These are phyloP conservation scores for Athetis lepigone DNA, from an alignment of 2,888 invertebrate genomes.

Conservation along the genomic window DNA sequence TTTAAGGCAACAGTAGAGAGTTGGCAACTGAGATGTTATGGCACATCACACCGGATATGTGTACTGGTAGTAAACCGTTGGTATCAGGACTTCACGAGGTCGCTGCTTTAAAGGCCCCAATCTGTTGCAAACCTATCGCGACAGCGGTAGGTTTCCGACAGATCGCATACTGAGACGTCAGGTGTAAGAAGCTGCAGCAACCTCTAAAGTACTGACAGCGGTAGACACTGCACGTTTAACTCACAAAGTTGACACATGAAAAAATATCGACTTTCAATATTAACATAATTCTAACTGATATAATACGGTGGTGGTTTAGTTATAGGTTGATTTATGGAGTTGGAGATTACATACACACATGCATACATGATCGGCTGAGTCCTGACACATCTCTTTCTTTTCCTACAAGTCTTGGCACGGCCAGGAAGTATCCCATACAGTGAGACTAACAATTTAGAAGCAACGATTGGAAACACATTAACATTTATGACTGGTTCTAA, in stretches of 20 bases:
- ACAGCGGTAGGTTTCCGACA: conserved; percentile 47
- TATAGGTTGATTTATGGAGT: conserved; percentile 58
- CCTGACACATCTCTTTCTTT: conserved; percentile 66
- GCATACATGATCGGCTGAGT: conserved; percentile 56
- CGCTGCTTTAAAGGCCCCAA: conserved; percentile 23
- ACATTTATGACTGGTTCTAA: conserved; percentile 32
- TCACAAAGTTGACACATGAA: conserved; percentile 35
- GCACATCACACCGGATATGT: conserved; percentile 39
- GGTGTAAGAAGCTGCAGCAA: conserved; percentile 24
- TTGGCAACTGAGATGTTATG: conserved; percentile 37
- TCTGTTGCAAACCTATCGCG: conserved; percentile 40
- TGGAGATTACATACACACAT: conserved; percentile 59
- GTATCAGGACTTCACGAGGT: conserved; percentile 29
- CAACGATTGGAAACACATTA: conserved; percentile 35
- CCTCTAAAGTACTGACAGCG: conserved; percentile 40
- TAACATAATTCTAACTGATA: conserved; percentile 37
- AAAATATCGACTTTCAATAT: conserved; percentile 48
- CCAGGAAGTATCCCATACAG: conserved; percentile 22
- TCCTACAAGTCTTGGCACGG: conserved; percentile 54
- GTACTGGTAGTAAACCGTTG: conserved; percentile 19
- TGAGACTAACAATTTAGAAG: conserved; percentile 26
- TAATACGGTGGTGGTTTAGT: conserved; percentile 57
- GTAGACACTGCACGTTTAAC: conserved; percentile 41
- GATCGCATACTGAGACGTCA: conserved; percentile 40
- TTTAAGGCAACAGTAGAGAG: conserved; percentile 42